Evolutionary conservation across 2,797 vertebrate genomes (phyloP), one percentile per base, ranked within the genome.

Genomic region (Tangara arthus): DNA sequence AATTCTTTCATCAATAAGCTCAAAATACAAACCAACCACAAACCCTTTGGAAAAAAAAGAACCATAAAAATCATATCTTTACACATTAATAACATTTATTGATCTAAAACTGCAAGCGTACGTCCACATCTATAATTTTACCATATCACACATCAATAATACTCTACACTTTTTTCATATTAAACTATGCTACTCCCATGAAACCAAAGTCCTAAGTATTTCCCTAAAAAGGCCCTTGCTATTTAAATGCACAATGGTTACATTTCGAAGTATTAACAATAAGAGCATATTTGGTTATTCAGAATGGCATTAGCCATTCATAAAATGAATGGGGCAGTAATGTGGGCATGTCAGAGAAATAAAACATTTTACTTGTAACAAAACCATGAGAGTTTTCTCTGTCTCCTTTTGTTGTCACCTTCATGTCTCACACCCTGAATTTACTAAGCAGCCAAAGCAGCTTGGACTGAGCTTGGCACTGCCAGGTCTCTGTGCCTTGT

Each of bases 31-130:
- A 82, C 87, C 79, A 94, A 95, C 96, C 95, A 90, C 96, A 95
- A 95, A 68, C 57, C 69, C 84, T 64, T 93, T 60, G 49, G 39
- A 84, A 94, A 90, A 89, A 86, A 87, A 83, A 87, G 37, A 92
- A 93, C 91, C 93, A 95, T 83, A 97, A 94, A 95, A 95, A 95
- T 90, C 27, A 66, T 91, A 90, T 90, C 94, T 95, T 93, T 90
- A 81, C 88, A 86, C 90, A 97, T 96, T 96, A 95, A 95, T 95
- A 96, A 93, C 34, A 37, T 80, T 77, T 93, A 97, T 97, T 91
- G 95, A 97, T 97, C 82, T 82, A n/a, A n/a, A 89, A 88, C 82
- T 91, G 91, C 68, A 93, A 90, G 87, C 23, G 5, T 52, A 76
- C 85, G 79, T 93, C 91, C 68, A 71, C 41, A 84, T 84, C 47